Conservation (phyloP, 2,888 invertebrate species). For the Sympetrum striolatum region DNA sequence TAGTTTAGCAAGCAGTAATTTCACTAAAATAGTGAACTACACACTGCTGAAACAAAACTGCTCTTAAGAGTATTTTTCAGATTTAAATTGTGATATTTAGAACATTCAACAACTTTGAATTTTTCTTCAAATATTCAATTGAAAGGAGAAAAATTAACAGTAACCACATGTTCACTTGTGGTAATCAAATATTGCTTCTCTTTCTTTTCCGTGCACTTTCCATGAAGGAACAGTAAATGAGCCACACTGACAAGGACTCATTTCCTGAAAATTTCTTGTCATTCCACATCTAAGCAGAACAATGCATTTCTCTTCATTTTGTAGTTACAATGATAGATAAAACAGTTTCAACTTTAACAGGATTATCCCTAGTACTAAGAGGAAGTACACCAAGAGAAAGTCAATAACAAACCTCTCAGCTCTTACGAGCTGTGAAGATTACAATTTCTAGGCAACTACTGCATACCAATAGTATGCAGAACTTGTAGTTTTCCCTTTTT, state of each 20-base stretch:
- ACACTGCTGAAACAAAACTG: constrained; percentile 47
- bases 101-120: constrained; percentile 50
- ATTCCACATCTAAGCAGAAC: constrained; percentile 39
- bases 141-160: constrained; percentile 48
- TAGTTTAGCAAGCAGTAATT: constrained; percentile 46
- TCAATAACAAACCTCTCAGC: constrained; percentile 49
- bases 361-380: constrained; percentile 49
- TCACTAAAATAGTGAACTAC: constrained; percentile 48
- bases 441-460: constrained; percentile 45
- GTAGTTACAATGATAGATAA: constrained; percentile 46
- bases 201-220: constrained; percentile 34
- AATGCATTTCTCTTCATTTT: constrained; percentile 30
- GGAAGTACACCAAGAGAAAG: constrained; percentile 51
- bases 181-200: constrained; percentile 48
- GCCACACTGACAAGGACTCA: constrained; percentile 6
- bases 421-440: constrained; percentile 37
- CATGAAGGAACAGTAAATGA: constrained; percentile 8
- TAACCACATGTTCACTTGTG: constrained; percentile 47
- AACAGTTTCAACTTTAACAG: constrained; percentile 50
- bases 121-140: constrained; percentile 48
- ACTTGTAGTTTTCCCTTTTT: constrained; percentile 46
- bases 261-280: constrained; percentile 45
- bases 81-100: constrained; percentile 49
- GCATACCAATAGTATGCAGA: constrained; percentile 46
- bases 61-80: constrained; percentile 49